These are phyloP conservation scores for Tyrannus savana DNA, from an alignment of 2,113 vertebrate genomes.

Conservation along the genomic window DNA sequence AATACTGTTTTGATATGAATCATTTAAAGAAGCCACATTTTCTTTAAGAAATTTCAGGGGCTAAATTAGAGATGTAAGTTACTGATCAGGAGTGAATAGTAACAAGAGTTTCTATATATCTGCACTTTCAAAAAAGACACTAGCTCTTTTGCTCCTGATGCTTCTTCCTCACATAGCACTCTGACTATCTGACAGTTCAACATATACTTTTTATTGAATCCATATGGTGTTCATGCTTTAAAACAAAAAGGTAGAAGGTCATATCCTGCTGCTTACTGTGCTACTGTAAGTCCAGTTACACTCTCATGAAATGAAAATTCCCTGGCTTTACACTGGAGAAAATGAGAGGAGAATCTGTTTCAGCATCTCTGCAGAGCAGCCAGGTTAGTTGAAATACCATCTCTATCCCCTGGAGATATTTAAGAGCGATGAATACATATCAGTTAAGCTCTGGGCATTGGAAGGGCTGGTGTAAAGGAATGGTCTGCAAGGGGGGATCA, in stretches of 20 bases:
- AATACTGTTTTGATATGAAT: background rate
- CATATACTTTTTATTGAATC: background rate
- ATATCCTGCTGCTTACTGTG: background rate
- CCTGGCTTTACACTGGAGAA: background rate
- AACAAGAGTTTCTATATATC: background rate
- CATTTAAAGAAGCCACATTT: background rate
- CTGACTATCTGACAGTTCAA: background rate
- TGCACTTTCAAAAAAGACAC: background rate
- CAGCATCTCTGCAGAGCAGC: background rate
- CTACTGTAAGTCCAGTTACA: background rate
- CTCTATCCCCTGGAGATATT: background rate
- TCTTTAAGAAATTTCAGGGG: background rate
- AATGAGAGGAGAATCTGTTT: background rate
- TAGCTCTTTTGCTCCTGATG: background rate
- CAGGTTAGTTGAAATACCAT: background rate
- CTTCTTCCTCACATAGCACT: background rate
- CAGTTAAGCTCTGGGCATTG: background rate
- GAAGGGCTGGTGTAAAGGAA: background rate
- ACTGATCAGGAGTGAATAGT: background rate
- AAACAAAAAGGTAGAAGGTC: background rate
- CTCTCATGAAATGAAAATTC: background rate
- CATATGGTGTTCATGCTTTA: background rate
- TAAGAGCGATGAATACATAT: background rate
- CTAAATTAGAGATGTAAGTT: background rate
- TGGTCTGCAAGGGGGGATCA: background rate